These are phyloP conservation scores for Sicus ferrugineus DNA, from an alignment of 2,888 invertebrate genomes.

Conservation along the genomic window DNA sequence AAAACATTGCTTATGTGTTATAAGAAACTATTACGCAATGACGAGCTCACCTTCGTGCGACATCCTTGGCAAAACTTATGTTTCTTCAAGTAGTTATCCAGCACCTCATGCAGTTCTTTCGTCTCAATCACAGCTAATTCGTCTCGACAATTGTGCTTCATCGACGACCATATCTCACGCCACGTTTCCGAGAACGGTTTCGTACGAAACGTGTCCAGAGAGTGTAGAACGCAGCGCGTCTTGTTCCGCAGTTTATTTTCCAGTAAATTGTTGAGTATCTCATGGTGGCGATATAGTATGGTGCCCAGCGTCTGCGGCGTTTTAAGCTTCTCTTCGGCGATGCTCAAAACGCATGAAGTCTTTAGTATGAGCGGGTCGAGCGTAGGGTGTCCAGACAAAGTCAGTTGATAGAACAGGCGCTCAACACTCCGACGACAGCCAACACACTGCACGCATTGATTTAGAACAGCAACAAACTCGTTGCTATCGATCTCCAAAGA, in stretches of 20 bases:
- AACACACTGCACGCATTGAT: slow-evolving; percentile 93
- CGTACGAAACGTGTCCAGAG: slow-evolving; percentile 85
- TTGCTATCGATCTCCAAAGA: slow-evolving; percentile 84
- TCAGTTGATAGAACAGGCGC: slow-evolving; percentile 84
- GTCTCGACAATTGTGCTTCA: slow-evolving; percentile 80
- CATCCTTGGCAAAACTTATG: slow-evolving; percentile 95
- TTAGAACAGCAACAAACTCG: slow-evolving; percentile 83
- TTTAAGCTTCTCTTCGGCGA: slow-evolving; percentile 80
- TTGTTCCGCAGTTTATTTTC: slow-evolving; percentile 88
- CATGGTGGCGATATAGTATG: slow-evolving; percentile 85
- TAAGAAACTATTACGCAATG: not conserved
- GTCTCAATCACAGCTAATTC: slow-evolving; percentile 90
- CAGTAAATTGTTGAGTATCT: slow-evolving; percentile 78
- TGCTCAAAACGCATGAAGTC: slow-evolving; percentile 77
- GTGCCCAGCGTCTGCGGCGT: slow-evolving; percentile 84
- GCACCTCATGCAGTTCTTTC: slow-evolving; percentile 81
- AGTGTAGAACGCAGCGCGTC: slow-evolving; percentile 87
- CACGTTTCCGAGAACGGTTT: slow-evolving; percentile 77
- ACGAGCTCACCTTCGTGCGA: slow-evolving; percentile 80
- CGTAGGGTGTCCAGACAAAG: slow-evolving; percentile 84
- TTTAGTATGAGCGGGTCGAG: slow-evolving; percentile 86
- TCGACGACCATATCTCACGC: slow-evolving; percentile 86
- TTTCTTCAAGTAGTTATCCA: slow-evolving; percentile 90
- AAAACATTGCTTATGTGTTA: slow-evolving; percentile 1
- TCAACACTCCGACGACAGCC: slow-evolving; percentile 93